These are phyloP conservation scores for Chrysina gloriosa DNA, from an alignment of 2,888 invertebrate species.

Conservation along the genomic window DNA sequence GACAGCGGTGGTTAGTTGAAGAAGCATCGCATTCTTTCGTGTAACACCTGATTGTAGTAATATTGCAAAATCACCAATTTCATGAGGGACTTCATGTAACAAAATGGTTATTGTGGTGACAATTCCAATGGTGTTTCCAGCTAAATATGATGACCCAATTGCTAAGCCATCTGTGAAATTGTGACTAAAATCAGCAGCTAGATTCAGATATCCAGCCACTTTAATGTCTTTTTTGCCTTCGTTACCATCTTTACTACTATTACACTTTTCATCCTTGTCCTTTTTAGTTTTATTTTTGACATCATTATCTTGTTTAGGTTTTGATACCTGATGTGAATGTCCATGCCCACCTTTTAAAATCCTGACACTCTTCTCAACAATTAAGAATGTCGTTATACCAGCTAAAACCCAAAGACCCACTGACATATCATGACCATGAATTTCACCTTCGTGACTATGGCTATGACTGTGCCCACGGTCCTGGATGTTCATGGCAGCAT, in stretches of 20 bases:
- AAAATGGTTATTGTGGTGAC: constrained; percentile 96
- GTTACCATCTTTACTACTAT: constrained; percentile 52
- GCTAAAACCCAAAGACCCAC: constrained; percentile 95
- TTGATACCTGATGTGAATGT: constrained; percentile 73
- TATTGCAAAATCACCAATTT: constrained; percentile 99
- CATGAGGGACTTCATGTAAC: constrained; percentile 98
- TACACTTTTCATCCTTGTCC: constrained; percentile 65
- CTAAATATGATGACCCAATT: constrained; percentile 97
- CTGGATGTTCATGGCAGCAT: constrained; percentile 79
- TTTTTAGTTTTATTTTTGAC: constrained; percentile 55
- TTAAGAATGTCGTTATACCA: constrained; percentile 91
- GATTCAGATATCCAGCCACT: constrained; percentile 93
- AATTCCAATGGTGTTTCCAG: constrained; percentile 86
- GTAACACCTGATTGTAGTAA: constrained; percentile 97
- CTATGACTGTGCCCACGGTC: constrained; percentile 60
- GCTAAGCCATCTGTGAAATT: constrained; percentile 99
- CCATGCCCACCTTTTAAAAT: constrained; percentile 86
- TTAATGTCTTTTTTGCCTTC: constrained; percentile 69
- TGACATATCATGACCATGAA: constrained; percentile 82
- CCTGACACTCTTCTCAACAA: constrained; percentile 93
- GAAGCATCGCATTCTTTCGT: constrained; percentile 91
- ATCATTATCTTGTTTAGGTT: constrained; percentile 50
- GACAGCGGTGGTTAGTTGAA: constrained; percentile 93
- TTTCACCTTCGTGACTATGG: constrained; percentile 68
- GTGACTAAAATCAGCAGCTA: constrained; percentile 98